Evolutionary conservation across 2,797 vertebrate species (phyloP).

Genomic region (Sebastes diaconus): DNA sequence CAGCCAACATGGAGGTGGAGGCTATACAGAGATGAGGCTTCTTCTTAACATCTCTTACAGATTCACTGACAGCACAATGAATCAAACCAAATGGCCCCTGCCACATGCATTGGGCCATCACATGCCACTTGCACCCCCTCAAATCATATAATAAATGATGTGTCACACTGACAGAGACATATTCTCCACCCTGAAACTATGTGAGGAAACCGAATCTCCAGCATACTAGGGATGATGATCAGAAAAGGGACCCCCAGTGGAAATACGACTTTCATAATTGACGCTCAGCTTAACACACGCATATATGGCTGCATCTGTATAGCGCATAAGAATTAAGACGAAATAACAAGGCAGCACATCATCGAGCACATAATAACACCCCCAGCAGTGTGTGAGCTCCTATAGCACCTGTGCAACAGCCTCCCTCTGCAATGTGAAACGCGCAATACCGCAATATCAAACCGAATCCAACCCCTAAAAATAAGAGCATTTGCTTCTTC

Average conservation of each 20-base stretch:
- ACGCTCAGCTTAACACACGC: constrained; percentile 17
- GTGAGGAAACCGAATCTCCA: neutral
- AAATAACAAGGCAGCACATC: constrained; percentile 60
- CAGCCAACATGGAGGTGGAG: neutral
- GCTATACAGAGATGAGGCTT: constrained; percentile 10
- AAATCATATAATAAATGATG: constrained; percentile 44
- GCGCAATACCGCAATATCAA: constrained; percentile 67
- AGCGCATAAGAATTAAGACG: constrained; percentile 55
- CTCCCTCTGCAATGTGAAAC: constrained; percentile 65
- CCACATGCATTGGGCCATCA: constrained; percentile 49
- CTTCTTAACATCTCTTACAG: constrained; percentile 22
- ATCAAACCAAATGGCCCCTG: constrained; percentile 57
- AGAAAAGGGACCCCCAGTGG: neutral
- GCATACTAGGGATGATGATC: constrained; percentile 7
- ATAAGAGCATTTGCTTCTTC: constrained; percentile 51
- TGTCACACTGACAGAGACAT: constrained; percentile 47
- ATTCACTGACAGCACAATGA: constrained; percentile 47
- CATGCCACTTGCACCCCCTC: constrained; percentile 39
- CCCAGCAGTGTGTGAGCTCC: constrained; percentile 41
- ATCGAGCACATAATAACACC: constrained; percentile 52
- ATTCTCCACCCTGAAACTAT: constrained; percentile 24
- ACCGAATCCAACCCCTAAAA: constrained; percentile 45
- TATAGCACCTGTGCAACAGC: constrained; percentile 68
- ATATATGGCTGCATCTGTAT: constrained; percentile 39
- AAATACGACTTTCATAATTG: constrained; percentile 32